phyloP scores from a whole-genome alignment of 2,888 invertebrate genomes.

The Sylvicola cinctus region DNA sequence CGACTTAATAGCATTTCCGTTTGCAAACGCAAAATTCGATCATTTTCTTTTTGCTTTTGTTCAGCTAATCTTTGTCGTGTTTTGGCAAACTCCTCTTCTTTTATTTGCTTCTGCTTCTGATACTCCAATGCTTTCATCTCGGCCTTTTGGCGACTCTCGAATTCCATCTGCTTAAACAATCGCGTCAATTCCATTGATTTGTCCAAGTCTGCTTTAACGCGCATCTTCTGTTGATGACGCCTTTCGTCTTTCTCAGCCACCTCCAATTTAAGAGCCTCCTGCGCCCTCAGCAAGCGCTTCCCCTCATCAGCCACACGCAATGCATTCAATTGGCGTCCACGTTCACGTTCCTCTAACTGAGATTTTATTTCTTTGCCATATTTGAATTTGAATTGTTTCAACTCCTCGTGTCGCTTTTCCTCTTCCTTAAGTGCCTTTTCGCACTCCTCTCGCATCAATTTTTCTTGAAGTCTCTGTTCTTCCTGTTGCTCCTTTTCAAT shows the following conservation, averaged over 20 bases:
- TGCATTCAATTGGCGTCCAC: constrained; percentile 19
- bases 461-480: constrained; percentile 20
- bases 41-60: constrained; percentile 20
- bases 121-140: constrained; percentile 22
- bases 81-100: constrained; percentile 17
- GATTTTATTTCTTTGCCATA: constrained; percentile 20
- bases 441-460: constrained; percentile 18
- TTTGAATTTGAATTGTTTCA: constrained; percentile 14
- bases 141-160: constrained; percentile 21
- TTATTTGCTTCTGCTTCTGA: constrained; percentile 19
- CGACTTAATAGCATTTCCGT: constrained; percentile 18
- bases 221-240: constrained; percentile 14
- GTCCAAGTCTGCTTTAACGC: constrained; percentile 20
- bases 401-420: constrained; percentile 15
- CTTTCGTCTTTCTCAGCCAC: constrained; percentile 17
- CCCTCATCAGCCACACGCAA: constrained; percentile 22
- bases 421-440: constrained; percentile 16
- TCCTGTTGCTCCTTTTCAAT: constrained; percentile 16
- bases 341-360: constrained; percentile 20
- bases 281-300: constrained; percentile 15
- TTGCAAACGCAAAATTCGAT: constrained; percentile 17
- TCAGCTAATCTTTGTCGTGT: constrained; percentile 16
- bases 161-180: constrained; percentile 19
- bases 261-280: constrained; percentile 16
- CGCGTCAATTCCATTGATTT: constrained; percentile 19